Evolutionary conservation across 2,113 vertebrate genomes (phyloP).

Genomic region (Hippopotamus amphibius): DNA sequence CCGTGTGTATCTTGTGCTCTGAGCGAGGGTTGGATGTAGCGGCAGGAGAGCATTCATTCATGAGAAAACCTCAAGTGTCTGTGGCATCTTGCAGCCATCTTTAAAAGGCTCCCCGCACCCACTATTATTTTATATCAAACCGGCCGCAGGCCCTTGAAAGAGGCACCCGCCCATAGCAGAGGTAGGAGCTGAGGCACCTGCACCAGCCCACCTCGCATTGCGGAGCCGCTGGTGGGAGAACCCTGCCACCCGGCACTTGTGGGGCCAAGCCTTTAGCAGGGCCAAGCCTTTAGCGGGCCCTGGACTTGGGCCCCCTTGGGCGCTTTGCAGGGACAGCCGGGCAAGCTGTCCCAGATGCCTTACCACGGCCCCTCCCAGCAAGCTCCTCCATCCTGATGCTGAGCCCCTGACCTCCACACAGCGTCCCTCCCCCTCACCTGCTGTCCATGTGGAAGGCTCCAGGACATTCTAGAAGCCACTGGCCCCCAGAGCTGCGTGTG

Average conservation of each 20-base stretch:
- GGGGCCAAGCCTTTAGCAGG: fast-evolving
- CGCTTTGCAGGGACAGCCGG: not conserved
- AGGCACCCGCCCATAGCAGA: fast-evolving
- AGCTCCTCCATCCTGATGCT: not conserved
- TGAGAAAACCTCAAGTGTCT: not conserved
- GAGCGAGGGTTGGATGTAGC: no score
- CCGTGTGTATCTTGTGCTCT: not conserved
- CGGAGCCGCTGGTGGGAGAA: not conserved
- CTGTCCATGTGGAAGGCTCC: not conserved
- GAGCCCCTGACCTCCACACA: not conserved
- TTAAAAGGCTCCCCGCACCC: not conserved
- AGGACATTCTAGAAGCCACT: fast-evolving
- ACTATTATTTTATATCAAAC: not conserved
- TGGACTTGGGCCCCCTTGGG: not conserved
- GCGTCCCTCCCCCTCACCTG: no score
- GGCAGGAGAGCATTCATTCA: fast-evolving
- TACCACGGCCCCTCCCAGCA: not conserved
- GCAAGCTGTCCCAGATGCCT: not conserved
- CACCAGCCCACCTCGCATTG: not conserved
- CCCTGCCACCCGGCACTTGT: no score
- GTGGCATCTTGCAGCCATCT: fast-evolving
- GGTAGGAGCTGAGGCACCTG: not conserved
- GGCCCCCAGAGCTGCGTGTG: not conserved
- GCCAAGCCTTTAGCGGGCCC: fast-evolving
- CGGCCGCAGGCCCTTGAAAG: fast-evolving